These are phyloP conservation scores for Hemiprocne comata DNA, from an alignment of 2,113 vertebrate species.

Conservation along the genomic window DNA sequence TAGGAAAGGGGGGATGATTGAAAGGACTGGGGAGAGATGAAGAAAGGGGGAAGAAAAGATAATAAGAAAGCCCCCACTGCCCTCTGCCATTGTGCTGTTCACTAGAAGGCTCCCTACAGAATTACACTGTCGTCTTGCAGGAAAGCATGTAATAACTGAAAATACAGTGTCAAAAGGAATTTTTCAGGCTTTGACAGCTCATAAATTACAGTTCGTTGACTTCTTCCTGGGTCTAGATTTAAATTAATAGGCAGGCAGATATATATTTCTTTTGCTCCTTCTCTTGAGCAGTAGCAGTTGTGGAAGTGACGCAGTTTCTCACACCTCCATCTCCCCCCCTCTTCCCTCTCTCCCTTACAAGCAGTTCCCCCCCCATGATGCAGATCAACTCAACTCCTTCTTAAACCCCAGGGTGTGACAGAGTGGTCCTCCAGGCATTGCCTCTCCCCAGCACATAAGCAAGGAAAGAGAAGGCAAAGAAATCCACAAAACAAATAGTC, in stretches of 20 bases:
- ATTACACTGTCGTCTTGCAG: slow-evolving; percentile 70
- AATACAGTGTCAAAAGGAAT: slow-evolving; percentile 80
- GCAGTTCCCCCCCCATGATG: not conserved
- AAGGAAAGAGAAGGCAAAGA: not conserved
- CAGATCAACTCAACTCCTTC: not conserved
- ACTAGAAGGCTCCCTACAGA: slow-evolving; percentile 69
- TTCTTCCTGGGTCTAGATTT: slow-evolving; percentile 75
- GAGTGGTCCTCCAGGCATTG: not conserved
- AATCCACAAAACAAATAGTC: not conserved
- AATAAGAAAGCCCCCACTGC: slow-evolving; percentile 66
- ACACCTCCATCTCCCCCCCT: not conserved
- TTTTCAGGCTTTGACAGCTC: slow-evolving; percentile 80
- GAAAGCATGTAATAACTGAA: slow-evolving; percentile 78
- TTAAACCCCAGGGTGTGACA: not conserved
- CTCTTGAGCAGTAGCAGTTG: not conserved
- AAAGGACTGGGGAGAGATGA: slow-evolving; percentile 43
- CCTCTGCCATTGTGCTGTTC: slow-evolving; percentile 67
- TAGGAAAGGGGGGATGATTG: slow-evolving; percentile 37
- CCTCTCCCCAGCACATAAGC: not conserved
- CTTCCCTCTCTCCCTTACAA: not conserved
- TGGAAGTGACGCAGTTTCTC: slow-evolving; percentile 2
- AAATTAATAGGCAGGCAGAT: slow-evolving; percentile 77
- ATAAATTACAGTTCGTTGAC: slow-evolving; percentile 80
- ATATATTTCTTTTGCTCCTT: slow-evolving; percentile 71
- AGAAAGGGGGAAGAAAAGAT: slow-evolving; percentile 45